phyloP scores from a whole-genome alignment of 2,113 vertebrate genomes.

The Eurystomus gularis region DNA sequence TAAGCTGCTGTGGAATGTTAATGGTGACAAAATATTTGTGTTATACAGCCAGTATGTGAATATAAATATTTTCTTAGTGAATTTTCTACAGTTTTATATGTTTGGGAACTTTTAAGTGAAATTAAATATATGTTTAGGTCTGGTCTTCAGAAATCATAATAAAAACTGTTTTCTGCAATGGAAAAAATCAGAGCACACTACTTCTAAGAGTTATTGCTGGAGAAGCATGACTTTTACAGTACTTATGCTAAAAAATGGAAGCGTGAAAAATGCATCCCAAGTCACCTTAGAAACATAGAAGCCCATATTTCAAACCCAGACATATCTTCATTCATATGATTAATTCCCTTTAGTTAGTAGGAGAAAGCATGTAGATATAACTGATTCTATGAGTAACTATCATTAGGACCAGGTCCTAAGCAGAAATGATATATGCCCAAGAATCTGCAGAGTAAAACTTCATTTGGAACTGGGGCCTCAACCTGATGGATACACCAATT shows the following conservation, averaged over 20 bases:
- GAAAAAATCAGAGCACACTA: not conserved
- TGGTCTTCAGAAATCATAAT: not conserved
- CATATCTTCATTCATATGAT: not conserved
- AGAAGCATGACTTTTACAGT: not conserved
- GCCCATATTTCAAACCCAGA: not conserved
- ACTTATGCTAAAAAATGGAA: not conserved
- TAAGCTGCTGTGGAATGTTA: conserved; percentile 33
- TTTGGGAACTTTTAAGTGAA: conserved; percentile 14
- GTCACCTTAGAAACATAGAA: not conserved
- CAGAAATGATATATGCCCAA: not conserved
- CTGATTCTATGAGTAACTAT: not conserved
- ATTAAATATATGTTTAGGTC: conserved; percentile 15
- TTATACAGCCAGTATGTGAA: not conserved
- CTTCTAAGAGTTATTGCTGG: not conserved
- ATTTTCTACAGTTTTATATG: conserved; percentile 37
- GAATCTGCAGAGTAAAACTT: not conserved
- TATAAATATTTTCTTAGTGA: conserved; percentile 49
- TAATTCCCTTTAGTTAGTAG: not conserved
- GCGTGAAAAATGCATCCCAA: not conserved
- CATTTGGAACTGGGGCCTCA: not conserved
- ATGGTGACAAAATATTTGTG: conserved; percentile 57
- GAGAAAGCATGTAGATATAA: not conserved
- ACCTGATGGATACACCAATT: not conserved
- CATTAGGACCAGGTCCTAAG: not conserved
- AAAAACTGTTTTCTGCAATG: not conserved